phyloP scores from a whole-genome alignment of 2,113 vertebrate species.

The Octodon degus region DNA sequence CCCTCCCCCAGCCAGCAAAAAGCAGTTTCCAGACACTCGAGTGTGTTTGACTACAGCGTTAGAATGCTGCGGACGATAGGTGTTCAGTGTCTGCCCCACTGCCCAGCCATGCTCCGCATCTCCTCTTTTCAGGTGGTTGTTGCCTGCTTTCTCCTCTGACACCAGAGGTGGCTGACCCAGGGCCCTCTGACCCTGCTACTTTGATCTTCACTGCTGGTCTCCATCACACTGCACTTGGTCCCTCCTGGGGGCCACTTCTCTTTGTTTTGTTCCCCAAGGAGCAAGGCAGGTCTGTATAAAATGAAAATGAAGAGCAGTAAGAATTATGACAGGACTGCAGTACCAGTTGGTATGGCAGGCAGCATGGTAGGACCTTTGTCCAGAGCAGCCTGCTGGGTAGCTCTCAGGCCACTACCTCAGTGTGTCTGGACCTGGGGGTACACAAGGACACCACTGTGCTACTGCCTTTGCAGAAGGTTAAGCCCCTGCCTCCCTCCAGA shows the following conservation, averaged over 20 bases:
- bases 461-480: not conserved
- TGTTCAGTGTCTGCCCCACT: not conserved
- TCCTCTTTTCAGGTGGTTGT: not conserved
- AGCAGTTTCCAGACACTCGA: not conserved
- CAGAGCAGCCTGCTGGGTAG: not conserved
- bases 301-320: slow-evolving; percentile 38
- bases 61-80: not conserved
- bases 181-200: slow-evolving; percentile 23
- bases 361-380: not conserved
- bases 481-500: not conserved
- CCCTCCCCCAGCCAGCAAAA: not conserved
- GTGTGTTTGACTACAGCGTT: slow-evolving; percentile 27
- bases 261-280: slow-evolving; percentile 28
- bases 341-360: not conserved
- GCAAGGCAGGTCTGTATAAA: slow-evolving; percentile 11
- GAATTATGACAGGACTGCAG: not conserved
- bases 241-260: not conserved
- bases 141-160: not conserved
- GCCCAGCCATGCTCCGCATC: not conserved
- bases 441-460: not conserved
- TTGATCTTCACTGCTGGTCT: not conserved
- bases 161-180: not conserved
- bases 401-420: not conserved
- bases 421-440: not conserved
- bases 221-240: not conserved